Evolutionary conservation across 2,113 vertebrate genomes (phyloP).

Genomic region (Petrocephalus zakoni): DNA sequence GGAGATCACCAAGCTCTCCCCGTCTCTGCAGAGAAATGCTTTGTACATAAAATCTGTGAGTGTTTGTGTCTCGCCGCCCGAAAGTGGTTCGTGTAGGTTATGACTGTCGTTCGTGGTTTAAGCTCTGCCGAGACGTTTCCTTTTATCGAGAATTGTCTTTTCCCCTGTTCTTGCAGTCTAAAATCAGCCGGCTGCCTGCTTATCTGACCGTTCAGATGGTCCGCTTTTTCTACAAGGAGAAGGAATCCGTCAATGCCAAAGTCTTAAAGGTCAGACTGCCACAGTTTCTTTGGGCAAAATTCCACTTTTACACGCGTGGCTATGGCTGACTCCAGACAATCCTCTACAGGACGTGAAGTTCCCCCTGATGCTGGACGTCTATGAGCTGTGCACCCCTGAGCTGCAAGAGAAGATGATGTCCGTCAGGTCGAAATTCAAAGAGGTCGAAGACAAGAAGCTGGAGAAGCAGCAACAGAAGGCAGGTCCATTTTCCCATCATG

Average conservation of each 20-base stretch:
- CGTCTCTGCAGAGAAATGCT: slow-evolving; percentile 88
- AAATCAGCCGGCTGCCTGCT: slow-evolving; percentile 87
- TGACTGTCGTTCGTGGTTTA: background rate
- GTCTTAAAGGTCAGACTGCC: slow-evolving; percentile 80
- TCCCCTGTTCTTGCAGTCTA: slow-evolving; percentile 66
- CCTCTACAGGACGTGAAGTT: slow-evolving; percentile 88
- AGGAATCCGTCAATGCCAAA: slow-evolving; percentile 99
- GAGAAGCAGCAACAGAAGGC: slow-evolving; percentile 78
- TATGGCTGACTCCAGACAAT: background rate
- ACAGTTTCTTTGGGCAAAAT: too few species aligned
- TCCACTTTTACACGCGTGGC: too few species aligned
- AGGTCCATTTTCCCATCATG: slow-evolving; percentile 14
- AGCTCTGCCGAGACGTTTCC: background rate
- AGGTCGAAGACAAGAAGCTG: slow-evolving; percentile 88
- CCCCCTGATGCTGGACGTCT: slow-evolving; percentile 97
- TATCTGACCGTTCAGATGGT: slow-evolving; percentile 99
- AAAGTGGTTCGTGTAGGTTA: background rate
- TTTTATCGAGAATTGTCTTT: background rate
- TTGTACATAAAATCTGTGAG: slow-evolving; percentile 96
- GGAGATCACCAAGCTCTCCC: slow-evolving; percentile 94
- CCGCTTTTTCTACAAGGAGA: slow-evolving; percentile 98
- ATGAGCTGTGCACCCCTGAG: slow-evolving; percentile 85
- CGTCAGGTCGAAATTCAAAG: slow-evolving; percentile 90
- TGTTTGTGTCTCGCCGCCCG: slow-evolving; percentile 17
- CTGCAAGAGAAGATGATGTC: slow-evolving; percentile 92